Percentiles rank a stretch among this genome's conserved stretches.
phyloP scores from a whole-genome alignment of 2,113 vertebrate genomes.

The Okapia johnstoni region DNA sequence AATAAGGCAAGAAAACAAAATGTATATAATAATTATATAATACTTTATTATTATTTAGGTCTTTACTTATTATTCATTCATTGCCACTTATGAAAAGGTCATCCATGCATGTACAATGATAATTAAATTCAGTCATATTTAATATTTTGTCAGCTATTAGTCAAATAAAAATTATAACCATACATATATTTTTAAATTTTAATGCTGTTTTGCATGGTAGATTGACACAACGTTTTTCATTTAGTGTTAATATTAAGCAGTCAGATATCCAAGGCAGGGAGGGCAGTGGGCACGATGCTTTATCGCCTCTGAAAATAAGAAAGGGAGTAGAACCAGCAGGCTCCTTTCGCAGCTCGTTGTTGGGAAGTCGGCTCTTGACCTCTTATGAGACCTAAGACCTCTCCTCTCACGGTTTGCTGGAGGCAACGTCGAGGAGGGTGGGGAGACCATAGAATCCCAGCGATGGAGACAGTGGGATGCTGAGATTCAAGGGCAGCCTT shows the following conservation, averaged over 20 bases:
- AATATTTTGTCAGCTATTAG: neutral
- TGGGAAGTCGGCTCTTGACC: neutral
- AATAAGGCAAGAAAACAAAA: constrained; percentile 29
- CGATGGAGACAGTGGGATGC: neutral
- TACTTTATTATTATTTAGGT: neutral
- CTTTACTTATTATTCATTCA: neutral
- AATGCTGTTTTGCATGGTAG: neutral
- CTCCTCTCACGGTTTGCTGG: neutral
- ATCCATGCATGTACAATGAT: neutral
- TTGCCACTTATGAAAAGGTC: neutral
- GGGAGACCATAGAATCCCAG: neutral
- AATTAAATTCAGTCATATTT: neutral
- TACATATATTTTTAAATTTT: neutral
- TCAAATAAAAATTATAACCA: neutral
- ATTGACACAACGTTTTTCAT: neutral
- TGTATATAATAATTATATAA: neutral
- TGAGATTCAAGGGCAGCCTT: neutral
- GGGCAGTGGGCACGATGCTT: fast-evolving
- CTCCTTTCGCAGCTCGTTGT: neutral
- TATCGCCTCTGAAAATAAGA: neutral
- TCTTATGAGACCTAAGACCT: neutral
- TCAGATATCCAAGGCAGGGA: neutral
- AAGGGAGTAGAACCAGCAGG: too few relatives aligned
- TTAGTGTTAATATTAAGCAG: neutral
- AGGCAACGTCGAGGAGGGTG: neutral